Evolutionary conservation across 1,140 invertebrate species (phyloP), one percentile per base, ranked within the genome.

Genomic region (Papilio xuthus): DNA sequence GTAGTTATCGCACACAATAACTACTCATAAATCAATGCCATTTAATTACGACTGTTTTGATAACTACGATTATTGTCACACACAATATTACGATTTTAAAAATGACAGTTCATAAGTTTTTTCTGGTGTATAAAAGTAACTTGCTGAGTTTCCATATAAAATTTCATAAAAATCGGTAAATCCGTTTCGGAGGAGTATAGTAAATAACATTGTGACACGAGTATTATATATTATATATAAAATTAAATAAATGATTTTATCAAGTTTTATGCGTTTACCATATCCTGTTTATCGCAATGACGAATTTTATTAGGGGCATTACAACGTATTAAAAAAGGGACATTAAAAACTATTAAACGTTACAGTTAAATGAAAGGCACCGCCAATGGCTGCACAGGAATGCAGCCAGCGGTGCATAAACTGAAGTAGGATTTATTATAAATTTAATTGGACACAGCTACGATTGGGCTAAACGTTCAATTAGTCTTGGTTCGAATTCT

Each of bases 401-500:
- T 69, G 67, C 67, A 69, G 32, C n/a, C 67, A 69, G 26, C 67
- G 32, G 67, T 69, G 32, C 70, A 42, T 72, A 72, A 72, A 72
- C 32, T 72, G 37, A 23, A 72, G 20, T 8, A 67, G 37, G 70
- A 72, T 72, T 72, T 72, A 23, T 44, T 72, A 44, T 72, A 72
- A 72, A 72, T 72, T 72, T 72, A n/a, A 72, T 72, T 72, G 37
- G 70, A 72, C 70, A 72, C 70, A 72, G 70, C 18, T 42, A 72
- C 37, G 37, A 72, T 42, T 72, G 32, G 47, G 73, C 79, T 83
- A 88, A 88, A 83, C 80, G 82, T 82, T 78, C 85, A 85, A 91
- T 93, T 91, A 82, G 89, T 88, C 79, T 79, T 83, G 90, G 79
- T 83, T 67, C 75, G 79, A 82, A 85, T 85, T 88, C 84, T 90